A percentile compares a stretch with the other conserved stretches of the same genome.
Evolutionary conservation across 2,888 invertebrate species (phyloP).

Genomic region (Scrobipalpa atriplicella): DNA sequence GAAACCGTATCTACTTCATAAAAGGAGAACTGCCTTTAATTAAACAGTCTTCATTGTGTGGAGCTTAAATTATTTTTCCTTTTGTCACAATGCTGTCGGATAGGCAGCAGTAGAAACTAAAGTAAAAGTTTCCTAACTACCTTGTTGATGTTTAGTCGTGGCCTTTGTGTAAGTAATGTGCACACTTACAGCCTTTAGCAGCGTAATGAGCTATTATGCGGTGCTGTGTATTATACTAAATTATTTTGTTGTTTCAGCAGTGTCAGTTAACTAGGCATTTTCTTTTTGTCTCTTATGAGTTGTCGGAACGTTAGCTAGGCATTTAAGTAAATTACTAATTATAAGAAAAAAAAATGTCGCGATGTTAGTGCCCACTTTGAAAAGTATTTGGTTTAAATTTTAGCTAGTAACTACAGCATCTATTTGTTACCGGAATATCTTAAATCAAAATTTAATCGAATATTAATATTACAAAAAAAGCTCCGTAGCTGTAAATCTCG

Average conservation of each 20-base stretch:
- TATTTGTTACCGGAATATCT: too few relatives aligned
- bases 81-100: constrained; percentile 16
- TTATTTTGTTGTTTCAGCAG: background rate
- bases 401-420: too few relatives aligned
- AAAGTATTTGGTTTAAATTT: too few relatives aligned
- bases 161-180: constrained; percentile 18
- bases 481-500: constrained; percentile 10
- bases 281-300: too few relatives aligned
- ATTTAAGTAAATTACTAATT: too few relatives aligned
- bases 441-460: background rate
- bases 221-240: background rate
- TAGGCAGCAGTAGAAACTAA: constrained; percentile 7
- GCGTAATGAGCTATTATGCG: constrained; percentile 17
- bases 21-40: background rate
- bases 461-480: background rate
- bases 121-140: constrained; percentile 16
- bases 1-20: background rate
- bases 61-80: constrained; percentile 16
- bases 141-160: background rate
- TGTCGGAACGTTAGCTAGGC: too few relatives aligned
- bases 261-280: background rate
- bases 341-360: too few relatives aligned
- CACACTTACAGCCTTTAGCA: constrained; percentile 13
- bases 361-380: too few relatives aligned
- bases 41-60: constrained; percentile 12